These are phyloP conservation scores for Girardinichthys multiradiatus DNA, from an alignment of 2,113 vertebrate species.

Conservation along the genomic window DNA sequence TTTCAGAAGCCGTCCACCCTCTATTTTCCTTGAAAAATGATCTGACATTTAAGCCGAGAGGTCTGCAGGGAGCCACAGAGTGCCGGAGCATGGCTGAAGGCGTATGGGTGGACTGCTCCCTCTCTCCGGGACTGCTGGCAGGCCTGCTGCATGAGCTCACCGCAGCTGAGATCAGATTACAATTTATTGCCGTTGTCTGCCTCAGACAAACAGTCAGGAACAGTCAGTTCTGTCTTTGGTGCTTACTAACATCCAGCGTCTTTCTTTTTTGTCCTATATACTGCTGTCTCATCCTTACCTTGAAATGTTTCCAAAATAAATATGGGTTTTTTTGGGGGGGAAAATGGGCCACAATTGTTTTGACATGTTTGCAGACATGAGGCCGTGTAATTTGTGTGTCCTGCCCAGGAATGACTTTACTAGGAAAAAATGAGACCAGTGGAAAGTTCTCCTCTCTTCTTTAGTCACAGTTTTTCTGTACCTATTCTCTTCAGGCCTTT, in stretches of 20 bases:
- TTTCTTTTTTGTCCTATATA: neutral
- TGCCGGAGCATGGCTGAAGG: constrained; percentile 32
- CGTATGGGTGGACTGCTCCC: constrained; percentile 62
- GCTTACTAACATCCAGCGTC: constrained; percentile 7
- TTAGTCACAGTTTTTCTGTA: constrained; percentile 10
- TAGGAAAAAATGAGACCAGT: constrained; percentile 68
- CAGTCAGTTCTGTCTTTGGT: constrained; percentile 35
- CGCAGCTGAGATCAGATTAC: constrained; percentile 74
- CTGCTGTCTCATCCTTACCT: constrained; percentile 6
- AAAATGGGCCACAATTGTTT: constrained; percentile 18
- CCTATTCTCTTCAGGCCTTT: constrained; percentile 11
- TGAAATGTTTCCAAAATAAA: constrained; percentile 3
- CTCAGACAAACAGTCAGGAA: constrained; percentile 50
- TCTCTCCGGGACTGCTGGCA: constrained; percentile 58
- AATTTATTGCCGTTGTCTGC: constrained; percentile 70
- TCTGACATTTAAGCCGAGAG: constrained; percentile 39
- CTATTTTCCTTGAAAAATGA: constrained; percentile 15
- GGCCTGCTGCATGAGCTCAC: constrained; percentile 74
- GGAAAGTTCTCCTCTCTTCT: constrained; percentile 62
- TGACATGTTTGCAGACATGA: constrained; percentile 20
- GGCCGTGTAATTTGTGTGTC: constrained; percentile 39
- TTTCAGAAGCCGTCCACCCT: neutral
- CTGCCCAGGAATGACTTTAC: constrained; percentile 58
- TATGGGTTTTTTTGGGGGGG: constrained; percentile 4
- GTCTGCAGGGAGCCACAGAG: constrained; percentile 20